phyloP scores from a whole-genome alignment of 2,888 invertebrate genomes.

The Odontocerum albicorne region DNA sequence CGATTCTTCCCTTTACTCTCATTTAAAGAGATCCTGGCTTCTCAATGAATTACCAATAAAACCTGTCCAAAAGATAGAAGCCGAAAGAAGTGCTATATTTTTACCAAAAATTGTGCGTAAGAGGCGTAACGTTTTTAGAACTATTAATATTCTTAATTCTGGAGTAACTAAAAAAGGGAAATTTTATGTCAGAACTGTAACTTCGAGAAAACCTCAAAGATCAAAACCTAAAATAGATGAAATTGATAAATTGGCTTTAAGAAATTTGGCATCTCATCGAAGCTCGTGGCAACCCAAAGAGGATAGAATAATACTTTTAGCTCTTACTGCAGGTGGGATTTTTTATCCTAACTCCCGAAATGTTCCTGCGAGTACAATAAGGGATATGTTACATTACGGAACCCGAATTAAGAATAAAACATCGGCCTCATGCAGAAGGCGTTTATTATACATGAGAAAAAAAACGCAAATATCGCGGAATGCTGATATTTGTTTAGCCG shows the following conservation, averaged over 20 bases:
- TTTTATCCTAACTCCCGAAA: conserved; percentile 44
- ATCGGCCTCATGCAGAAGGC: conserved; percentile 65
- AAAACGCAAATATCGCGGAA: conserved; percentile 60
- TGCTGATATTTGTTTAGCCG: conserved; percentile 62
- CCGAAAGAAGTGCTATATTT: background rate
- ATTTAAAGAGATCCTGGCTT: conserved; percentile 65
- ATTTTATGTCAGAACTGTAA: conserved; percentile 14
- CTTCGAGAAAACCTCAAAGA: conserved; percentile 2
- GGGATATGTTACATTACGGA: conserved; percentile 59
- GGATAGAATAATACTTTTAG: conserved; percentile 68
- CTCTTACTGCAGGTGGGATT: conserved; percentile 64
- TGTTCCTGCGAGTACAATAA: conserved; percentile 49
- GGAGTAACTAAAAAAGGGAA: conserved; percentile 17
- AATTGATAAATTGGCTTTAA: conserved; percentile 64
- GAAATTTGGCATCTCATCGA: conserved; percentile 60
- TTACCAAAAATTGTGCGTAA: conserved; percentile 3
- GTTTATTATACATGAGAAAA: conserved; percentile 63
- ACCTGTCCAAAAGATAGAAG: conserved; percentile 19
- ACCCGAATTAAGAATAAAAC: conserved; percentile 65
- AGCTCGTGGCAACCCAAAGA: conserved; percentile 69
- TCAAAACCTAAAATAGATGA: conserved; percentile 55
- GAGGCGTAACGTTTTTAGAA: conserved; percentile 24
- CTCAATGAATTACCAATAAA: conserved; percentile 21
- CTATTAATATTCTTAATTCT: background rate
- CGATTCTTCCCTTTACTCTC: conserved; percentile 69